Base-by-base conservation (phyloP, 2,888 invertebrate species). In the Lochmaea capreae region DNA sequence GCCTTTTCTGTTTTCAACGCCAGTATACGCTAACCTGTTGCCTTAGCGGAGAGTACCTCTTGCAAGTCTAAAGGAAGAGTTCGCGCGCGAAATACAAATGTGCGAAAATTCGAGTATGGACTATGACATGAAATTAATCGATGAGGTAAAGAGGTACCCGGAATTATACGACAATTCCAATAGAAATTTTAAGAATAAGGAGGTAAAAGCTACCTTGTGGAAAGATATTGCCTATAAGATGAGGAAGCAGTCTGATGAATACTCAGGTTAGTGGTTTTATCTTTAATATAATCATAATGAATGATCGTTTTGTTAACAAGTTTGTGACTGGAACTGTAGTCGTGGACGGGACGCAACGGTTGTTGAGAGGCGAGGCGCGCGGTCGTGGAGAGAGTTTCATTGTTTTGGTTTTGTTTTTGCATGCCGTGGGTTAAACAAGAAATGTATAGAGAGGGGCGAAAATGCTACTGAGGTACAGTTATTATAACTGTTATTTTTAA, bases 131-230 rank as follows among this genome's bases (percentile, higher is more conserved):
- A 73, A 54, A 16, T 72, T 79, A 42, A 78, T 79, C 11, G 59
- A 54, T 0, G 75, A 74, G 42, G 78, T 79, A 52, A 71, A 71
- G 52, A 67, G 42, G 16, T 72, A 74, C 54, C 78, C 79, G 26
- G 76, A 74, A 65, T 73, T 79, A 22, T 79, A 79, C 71, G 79
- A 79, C 66, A 74, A 66, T 62, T 54, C 71, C n/a, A 76, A 79
- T 65, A 61, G 49, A 65, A 67, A 75, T 42, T 77, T 77, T 66
- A 77, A 77, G 65, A 75, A 77, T 68, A 77, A 74, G 52, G 77
- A 76, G 5, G 49, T 72, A 26, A 79, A 76, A 58, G 63, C 71
- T 16, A 66, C 57, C 8, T 58, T 74, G 18, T 79, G 79, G 79
- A 52, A 58, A 22, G 70, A 76, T 43, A 75, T 79, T 8, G 70